Conservation (phyloP, 2,888 invertebrate species). For the Syritta pipiens region DNA sequence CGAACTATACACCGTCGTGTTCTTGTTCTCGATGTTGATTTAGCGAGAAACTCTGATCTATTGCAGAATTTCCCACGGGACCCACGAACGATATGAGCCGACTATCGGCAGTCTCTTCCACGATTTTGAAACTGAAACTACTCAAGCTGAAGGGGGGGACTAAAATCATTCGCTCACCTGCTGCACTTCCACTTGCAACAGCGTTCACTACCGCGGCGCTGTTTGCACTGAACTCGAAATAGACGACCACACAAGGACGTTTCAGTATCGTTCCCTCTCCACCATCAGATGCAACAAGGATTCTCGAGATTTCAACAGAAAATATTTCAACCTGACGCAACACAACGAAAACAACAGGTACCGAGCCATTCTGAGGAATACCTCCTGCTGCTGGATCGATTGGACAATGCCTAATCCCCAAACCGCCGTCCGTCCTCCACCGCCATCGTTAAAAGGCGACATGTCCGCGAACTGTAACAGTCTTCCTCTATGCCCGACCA, state of each 20-base stretch:
- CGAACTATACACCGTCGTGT: no score
- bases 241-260: constrained; percentile 46
- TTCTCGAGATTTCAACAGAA: constrained; percentile 24
- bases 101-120: no score
- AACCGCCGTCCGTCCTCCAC: constrained; percentile 3
- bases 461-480: constrained; percentile 59
- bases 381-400: constrained; percentile 49
- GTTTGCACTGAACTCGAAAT: no score
- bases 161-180: no score
- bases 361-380: constrained; percentile 42
- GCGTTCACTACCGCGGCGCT: no score
- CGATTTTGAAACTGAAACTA: no score
- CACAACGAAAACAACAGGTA: constrained; percentile 53
- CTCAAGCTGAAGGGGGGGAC: no score
- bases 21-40: no score
- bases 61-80: no score
- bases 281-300: constrained; percentile 4
- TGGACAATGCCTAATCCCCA: constrained; percentile 12
- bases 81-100: no score
- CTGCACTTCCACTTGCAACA: no score
- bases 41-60: no score
- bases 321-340: constrained; percentile 49
- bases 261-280: constrained; percentile 3
- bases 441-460: constrained; percentile 36
- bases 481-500: constrained; percentile 36